Percentiles rank a stretch among this genome's conserved stretches.
These are phyloP conservation scores for Chirona hameri DNA, from an alignment of 2,888 invertebrate species.

Conservation along the genomic window DNA sequence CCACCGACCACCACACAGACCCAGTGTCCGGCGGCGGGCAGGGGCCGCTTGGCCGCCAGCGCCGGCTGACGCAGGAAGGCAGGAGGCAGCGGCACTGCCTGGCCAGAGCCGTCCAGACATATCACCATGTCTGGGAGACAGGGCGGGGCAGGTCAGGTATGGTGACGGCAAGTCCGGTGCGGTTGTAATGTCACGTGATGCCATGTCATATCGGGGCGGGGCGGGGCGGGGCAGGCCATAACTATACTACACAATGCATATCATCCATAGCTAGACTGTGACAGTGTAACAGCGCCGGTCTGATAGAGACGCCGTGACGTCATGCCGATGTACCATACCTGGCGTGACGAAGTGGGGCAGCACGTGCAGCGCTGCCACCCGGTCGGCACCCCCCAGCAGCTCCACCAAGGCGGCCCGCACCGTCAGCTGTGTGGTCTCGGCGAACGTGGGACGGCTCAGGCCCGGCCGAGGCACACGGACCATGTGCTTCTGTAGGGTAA, in stretches of 20 bases:
- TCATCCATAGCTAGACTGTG: too few species aligned
- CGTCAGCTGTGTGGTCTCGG: constrained; percentile 59
- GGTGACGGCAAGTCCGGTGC: not conserved
- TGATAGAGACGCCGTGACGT: too few species aligned
- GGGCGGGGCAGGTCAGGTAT: not conserved
- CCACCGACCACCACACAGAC: constrained; percentile 50
- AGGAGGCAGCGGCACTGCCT: constrained; percentile 47
- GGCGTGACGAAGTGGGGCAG: constrained; percentile 59
- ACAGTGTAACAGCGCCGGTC: too few species aligned
- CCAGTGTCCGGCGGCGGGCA: constrained; percentile 32
- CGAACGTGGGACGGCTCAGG: constrained; percentile 51
- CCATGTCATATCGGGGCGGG: not conserved
- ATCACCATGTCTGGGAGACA: constrained; percentile 26
- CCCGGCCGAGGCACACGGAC: constrained; percentile 35
- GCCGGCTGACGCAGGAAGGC: constrained; percentile 48
- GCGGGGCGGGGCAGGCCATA: not conserved
- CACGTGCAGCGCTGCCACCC: constrained; percentile 56
- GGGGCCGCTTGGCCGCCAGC: constrained; percentile 33
- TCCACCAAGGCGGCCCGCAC: constrained; percentile 53
- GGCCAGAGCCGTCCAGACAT: constrained; percentile 51
- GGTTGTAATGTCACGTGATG: not conserved
- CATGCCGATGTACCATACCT: too few species aligned
- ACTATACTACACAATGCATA: not conserved
- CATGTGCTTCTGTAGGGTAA: constrained; percentile 40
- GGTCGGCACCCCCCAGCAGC: constrained; percentile 53